Conservation (phyloP, 2,888 invertebrate species). For the Syrista parreyssii region DNA sequence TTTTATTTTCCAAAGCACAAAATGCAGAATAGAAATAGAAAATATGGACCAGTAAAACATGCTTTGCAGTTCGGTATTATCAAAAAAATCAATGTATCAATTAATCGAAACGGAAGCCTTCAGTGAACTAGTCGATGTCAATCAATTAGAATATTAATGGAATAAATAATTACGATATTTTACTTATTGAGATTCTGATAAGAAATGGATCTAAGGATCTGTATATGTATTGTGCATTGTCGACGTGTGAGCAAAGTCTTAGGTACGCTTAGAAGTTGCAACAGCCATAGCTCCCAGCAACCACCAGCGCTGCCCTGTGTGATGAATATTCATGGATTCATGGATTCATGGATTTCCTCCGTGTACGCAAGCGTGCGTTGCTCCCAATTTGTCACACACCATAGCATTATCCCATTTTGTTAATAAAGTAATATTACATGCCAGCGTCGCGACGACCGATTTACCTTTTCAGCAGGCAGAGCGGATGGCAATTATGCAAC, state of each 20-base stretch:
- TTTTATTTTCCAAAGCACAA: no score
- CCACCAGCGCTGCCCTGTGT: slow-evolving; percentile 32
- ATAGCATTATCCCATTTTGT: slow-evolving; percentile 63
- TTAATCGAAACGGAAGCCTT: no score
- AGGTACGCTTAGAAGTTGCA: not conserved
- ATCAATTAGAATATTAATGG: no score
- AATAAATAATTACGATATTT: no score
- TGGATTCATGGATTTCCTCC: slow-evolving; percentile 38
- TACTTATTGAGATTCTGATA: no score
- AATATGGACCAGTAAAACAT: no score
- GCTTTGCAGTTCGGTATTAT: no score
- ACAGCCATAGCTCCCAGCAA: slow-evolving; percentile 8
- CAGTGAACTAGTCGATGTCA: no score
- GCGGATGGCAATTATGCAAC: slow-evolving; percentile 47
- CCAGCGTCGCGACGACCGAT: slow-evolving; percentile 37
- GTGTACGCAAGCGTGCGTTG: slow-evolving; percentile 53
- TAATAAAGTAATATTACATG: slow-evolving; percentile 60
- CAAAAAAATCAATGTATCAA: no score
- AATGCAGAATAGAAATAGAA: no score
- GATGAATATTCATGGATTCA: slow-evolving; percentile 62
- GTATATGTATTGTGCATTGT: not conserved
- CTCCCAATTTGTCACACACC: slow-evolving; percentile 66
- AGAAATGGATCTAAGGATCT: no score
- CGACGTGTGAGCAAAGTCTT: slow-evolving; percentile 44
- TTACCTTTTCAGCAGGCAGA: slow-evolving; percentile 32